These are phyloP conservation scores for Hephaestus fuliginosus DNA, from an alignment of 2,797 vertebrate genomes.

Conservation along the genomic window DNA sequence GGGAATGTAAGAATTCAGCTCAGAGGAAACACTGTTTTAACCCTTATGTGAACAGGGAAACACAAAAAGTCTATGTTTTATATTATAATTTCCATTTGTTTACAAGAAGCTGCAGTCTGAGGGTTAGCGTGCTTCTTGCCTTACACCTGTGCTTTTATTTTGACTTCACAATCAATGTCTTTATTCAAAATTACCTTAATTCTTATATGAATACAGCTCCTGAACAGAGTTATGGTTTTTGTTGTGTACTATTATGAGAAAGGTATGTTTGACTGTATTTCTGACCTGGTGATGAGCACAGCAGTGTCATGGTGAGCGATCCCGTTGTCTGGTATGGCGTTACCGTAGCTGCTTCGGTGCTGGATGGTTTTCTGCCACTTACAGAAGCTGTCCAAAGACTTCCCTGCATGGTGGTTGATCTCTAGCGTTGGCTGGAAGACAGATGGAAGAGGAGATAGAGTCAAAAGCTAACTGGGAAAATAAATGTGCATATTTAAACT, in stretches of 20 bases:
- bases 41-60: conserved; percentile 13
- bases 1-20: conserved; percentile 58
- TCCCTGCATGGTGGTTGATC: conserved; percentile 97
- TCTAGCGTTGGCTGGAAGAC: conserved; percentile 92
- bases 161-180: background rate
- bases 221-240: background rate
- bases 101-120: background rate
- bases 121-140: background rate
- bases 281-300: conserved; percentile 97
- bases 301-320: conserved; percentile 98
- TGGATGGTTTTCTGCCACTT: conserved; percentile 99
- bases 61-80: background rate
- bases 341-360: conserved; percentile 93
- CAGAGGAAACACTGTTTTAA: conserved; percentile 51
- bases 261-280: background rate
- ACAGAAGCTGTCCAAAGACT: conserved; percentile 99
- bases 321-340: conserved; percentile 96
- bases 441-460: conserved; percentile 42
- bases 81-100: background rate
- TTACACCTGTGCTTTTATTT: background rate
- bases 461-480: conserved; percentile 15
- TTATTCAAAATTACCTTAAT: background rate
- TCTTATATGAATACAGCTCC: background rate
- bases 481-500: background rate
- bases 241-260: background rate